Evolutionary conservation across 2,797 vertebrate species (phyloP).

Genomic region (Denticeps clupeoides): DNA sequence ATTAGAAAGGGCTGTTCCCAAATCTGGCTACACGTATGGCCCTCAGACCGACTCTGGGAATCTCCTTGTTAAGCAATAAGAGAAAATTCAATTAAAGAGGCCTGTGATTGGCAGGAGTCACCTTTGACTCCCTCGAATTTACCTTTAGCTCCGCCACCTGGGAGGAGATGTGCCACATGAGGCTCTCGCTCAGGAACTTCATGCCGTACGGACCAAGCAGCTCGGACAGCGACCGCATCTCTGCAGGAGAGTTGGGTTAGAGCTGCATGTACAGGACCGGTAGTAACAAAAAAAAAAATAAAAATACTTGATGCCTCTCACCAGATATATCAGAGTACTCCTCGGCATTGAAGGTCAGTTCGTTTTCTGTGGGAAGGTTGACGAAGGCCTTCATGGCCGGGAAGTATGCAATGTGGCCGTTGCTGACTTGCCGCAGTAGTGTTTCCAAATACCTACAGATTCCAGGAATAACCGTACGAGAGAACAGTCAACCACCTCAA

Average conservation of each 20-base stretch:
- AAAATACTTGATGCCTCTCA: slow-evolving; percentile 37
- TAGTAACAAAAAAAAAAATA: too few species aligned
- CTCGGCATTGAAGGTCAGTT: slow-evolving; percentile 94
- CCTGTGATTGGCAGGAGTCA: not conserved
- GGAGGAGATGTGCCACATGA: slow-evolving; percentile 99
- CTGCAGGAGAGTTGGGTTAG: slow-evolving; percentile 41
- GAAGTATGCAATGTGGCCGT: slow-evolving; percentile 97
- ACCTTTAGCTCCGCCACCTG: slow-evolving; percentile 98
- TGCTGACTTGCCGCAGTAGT: slow-evolving; percentile 93
- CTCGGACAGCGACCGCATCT: slow-evolving; percentile 93
- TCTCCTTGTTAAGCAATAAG: slow-evolving; percentile 20
- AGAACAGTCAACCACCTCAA: not conserved
- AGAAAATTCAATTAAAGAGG: too few species aligned
- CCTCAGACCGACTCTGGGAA: slow-evolving; percentile 15
- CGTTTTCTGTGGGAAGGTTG: slow-evolving; percentile 95
- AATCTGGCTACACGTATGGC: slow-evolving; percentile 14
- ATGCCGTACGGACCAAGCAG: slow-evolving; percentile 94
- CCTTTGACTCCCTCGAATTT: slow-evolving; percentile 21
- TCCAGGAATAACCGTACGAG: too few species aligned
- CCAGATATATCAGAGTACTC: slow-evolving; percentile 98
- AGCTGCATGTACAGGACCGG: too few species aligned
- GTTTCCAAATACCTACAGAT: slow-evolving; percentile 98
- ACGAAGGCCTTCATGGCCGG: slow-evolving; percentile 99
- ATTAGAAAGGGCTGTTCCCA: not conserved
- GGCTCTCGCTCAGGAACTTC: slow-evolving; percentile 98